These are phyloP conservation scores for Oreochromis spilurus DNA, from an alignment of 2,113 vertebrate genomes.

Conservation along the genomic window DNA sequence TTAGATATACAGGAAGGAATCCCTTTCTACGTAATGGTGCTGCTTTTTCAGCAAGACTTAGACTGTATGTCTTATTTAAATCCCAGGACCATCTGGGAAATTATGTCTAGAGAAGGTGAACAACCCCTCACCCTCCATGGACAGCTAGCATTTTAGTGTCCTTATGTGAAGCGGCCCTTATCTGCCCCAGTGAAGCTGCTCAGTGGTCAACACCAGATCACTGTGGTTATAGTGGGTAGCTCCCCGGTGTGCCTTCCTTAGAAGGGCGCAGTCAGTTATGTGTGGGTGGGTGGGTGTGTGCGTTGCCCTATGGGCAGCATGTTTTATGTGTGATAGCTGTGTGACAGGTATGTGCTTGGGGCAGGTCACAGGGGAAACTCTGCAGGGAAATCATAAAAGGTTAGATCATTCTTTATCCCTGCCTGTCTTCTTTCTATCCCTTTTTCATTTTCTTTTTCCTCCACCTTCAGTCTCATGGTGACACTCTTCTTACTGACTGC, in stretches of 20 bases:
- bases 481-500: not conserved
- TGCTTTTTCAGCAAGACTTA: not conserved
- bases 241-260: constrained; percentile 41
- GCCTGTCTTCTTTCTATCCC: constrained; percentile 10
- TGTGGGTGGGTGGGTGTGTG: not conserved
- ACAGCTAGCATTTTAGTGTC: constrained; percentile 24
- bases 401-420: constrained; percentile 62
- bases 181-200: constrained; percentile 30
- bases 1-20: not conserved
- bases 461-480: constrained; percentile 9
- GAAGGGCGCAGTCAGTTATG: constrained; percentile 65
- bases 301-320: constrained; percentile 34
- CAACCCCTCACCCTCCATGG: not conserved
- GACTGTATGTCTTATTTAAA: not conserved
- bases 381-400: constrained; percentile 64
- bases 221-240: constrained; percentile 47
- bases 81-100: not conserved
- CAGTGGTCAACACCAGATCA: constrained; percentile 36
- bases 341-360: constrained; percentile 67
- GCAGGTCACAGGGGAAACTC: constrained; percentile 64
- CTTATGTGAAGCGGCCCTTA: constrained; percentile 12
- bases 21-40: not conserved
- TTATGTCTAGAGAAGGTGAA: not conserved
- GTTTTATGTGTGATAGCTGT: constrained; percentile 60
- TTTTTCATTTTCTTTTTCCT: not conserved